Base-by-base conservation (phyloP, 2,113 vertebrate species). In the Progne subis region DNA sequence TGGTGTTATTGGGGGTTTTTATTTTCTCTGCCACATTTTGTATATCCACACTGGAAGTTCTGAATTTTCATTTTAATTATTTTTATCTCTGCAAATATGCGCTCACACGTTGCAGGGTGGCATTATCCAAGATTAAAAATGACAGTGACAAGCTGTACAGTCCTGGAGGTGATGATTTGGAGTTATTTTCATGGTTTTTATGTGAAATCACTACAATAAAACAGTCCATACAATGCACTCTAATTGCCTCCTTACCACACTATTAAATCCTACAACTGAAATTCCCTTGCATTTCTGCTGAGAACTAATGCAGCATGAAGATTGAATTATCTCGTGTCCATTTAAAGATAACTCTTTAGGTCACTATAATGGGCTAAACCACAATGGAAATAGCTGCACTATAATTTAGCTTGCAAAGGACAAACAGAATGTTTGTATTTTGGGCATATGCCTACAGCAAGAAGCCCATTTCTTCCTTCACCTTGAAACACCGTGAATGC, bases 251-350 rank as follows among this genome's bases (percentile, higher is more conserved):
- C 82, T 96, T 93, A 93, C 59, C 60, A 95, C 43, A 26, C 21
- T 87, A 70, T 80, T 94, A 86, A 87, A 59, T 81, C 32, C 37
- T 60, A 11, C 83, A 90, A 90, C 56, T 69, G 71, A 85, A 88
- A 70, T 37, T 88, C 91, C 18, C 28, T 91, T 86, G 39, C 68
- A 53, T 92, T 96, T 95, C 91, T 95, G 65, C 75, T 95, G 68
- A 94, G 80, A 95, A 83, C 56, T 91, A 97, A 95, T 88, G 82
- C 53, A 79, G 92, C 90, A 86, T 95, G 81, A 94, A 96, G 69
- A 91, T 5, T 93, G 86, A 95, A 96, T 97, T 95, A 91, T 86
- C 89, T 92, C 43, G 18, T 69, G 76, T 77, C 71, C 90, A 68
- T 91, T 95, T 96, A 79, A 68, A 91, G 88, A 88, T 72, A 95